phyloP scores from a whole-genome alignment of 1,140 invertebrate species.

The Apis mellifera region DNA sequence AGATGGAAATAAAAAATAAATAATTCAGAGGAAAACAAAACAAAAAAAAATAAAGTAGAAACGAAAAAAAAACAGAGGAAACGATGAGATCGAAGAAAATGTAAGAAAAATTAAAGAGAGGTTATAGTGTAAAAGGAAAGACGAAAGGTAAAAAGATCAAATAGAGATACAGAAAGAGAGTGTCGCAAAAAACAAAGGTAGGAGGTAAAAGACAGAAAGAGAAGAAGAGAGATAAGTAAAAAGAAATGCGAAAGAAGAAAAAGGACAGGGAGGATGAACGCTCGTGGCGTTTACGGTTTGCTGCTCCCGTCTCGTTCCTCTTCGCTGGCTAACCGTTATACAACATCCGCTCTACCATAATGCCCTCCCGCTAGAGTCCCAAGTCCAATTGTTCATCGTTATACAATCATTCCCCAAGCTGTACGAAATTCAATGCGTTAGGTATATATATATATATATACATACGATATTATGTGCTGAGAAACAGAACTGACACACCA shows the following conservation, averaged over 20 bases:
- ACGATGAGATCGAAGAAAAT: neutral
- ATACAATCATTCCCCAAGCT: constrained; percentile 73
- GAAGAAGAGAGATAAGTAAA: neutral
- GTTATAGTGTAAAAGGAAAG: neutral
- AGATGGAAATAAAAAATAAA: neutral
- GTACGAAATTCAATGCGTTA: constrained; percentile 67
- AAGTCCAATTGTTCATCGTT: constrained; percentile 75
- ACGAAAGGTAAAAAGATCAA: constrained; percentile 15
- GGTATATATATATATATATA: constrained; percentile 35
- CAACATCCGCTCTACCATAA: constrained; percentile 76
- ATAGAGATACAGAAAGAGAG: constrained; percentile 24
- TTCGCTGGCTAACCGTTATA: constrained; percentile 77
- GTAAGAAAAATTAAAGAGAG: neutral
- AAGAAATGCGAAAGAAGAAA: constrained; percentile 17
- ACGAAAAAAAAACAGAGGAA: neutral
- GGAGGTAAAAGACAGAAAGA: constrained; percentile 7
- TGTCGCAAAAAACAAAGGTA: constrained; percentile 19
- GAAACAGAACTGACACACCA: constrained; percentile 17
- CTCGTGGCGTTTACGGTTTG: constrained; percentile 72
- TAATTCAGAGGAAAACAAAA: neutral
- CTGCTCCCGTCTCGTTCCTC: constrained; percentile 74
- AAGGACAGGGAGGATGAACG: constrained; percentile 58
- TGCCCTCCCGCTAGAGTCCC: constrained; percentile 71
- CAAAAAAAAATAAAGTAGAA: neutral
- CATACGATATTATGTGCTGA: constrained; percentile 39